These are phyloP conservation scores for Callyntrura sp. DNA, from an alignment of 2,888 invertebrate species.

Conservation along the genomic window DNA sequence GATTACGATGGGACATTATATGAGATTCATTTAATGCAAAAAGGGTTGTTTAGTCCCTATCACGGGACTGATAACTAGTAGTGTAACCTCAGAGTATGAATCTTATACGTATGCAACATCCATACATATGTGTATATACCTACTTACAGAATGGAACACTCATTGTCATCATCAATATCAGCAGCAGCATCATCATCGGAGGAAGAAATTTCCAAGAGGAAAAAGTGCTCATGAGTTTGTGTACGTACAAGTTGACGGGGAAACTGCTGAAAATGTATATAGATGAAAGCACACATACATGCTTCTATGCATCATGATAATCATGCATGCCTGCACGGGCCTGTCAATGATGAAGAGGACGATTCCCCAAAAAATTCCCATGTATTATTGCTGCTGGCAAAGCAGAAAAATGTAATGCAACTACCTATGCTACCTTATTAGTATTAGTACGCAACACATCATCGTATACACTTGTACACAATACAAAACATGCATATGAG, in stretches of 20 bases:
- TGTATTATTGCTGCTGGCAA: conserved; percentile 56
- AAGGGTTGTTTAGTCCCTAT: conserved; percentile 40
- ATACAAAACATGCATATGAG: neutral
- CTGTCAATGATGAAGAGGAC: conserved; percentile 41
- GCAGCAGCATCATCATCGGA: conserved; percentile 44
- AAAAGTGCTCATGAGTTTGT: conserved; percentile 31
- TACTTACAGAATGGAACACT: conserved; percentile 28
- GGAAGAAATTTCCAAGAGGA: conserved; percentile 5
- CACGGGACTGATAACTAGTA: conserved; percentile 56
- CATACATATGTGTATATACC: neutral
- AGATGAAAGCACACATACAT: neutral
- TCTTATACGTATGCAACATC: neutral
- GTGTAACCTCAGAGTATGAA: neutral
- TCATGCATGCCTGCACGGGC: conserved; percentile 40
- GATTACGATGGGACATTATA: conserved; percentile 45
- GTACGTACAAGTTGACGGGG: no score
- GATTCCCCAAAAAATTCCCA: conserved; percentile 32
- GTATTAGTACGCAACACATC: conserved; percentile 29
- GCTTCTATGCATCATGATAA: neutral
- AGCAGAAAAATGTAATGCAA: conserved; percentile 35
- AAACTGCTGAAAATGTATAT: neutral
- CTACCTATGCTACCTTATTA: conserved; percentile 5
- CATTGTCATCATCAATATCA: conserved; percentile 70
- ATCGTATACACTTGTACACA: neutral
- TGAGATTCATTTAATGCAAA: conserved; percentile 33